These are phyloP conservation scores for Rhamnusium bicolor DNA, from an alignment of 2,888 invertebrate species.

Conservation along the genomic window DNA sequence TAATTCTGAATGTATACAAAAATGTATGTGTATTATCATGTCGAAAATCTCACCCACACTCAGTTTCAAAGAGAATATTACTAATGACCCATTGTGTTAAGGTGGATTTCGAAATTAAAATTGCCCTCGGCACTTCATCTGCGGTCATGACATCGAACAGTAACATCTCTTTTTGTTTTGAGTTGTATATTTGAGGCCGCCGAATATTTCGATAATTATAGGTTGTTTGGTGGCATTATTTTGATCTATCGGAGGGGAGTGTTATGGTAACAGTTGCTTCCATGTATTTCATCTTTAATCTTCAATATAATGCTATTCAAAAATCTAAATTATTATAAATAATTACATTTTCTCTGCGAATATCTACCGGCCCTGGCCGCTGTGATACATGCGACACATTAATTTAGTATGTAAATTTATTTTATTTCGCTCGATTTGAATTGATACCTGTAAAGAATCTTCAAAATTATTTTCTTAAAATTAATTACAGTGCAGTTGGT, in stretches of 20 bases:
- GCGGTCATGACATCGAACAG: background rate
- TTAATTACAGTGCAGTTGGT: too few relatives aligned
- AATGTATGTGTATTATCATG: background rate
- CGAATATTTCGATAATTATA: constrained; percentile 9
- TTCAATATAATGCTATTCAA: too few relatives aligned
- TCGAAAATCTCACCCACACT: constrained; percentile 9
- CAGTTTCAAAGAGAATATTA: background rate
- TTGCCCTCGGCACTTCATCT: background rate
- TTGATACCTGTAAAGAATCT: too few relatives aligned
- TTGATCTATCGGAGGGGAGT: background rate
- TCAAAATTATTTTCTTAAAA: too few relatives aligned
- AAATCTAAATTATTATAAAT: too few relatives aligned
- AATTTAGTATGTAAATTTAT: too few relatives aligned
- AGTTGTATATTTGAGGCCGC: constrained; percentile 13
- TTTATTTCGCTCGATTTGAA: too few relatives aligned
- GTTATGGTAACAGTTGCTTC: background rate
- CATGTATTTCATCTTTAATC: too few relatives aligned
- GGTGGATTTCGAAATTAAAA: background rate
- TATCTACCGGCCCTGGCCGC: too few relatives aligned
- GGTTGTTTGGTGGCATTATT: background rate
- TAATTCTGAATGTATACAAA: background rate
- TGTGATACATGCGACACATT: too few relatives aligned
- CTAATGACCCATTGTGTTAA: constrained; percentile 21
- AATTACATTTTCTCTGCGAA: too few relatives aligned
- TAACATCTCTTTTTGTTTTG: constrained; percentile 20